Conservation (phyloP, 2,113 vertebrate genomes). For the Centropristis striata region DNA sequence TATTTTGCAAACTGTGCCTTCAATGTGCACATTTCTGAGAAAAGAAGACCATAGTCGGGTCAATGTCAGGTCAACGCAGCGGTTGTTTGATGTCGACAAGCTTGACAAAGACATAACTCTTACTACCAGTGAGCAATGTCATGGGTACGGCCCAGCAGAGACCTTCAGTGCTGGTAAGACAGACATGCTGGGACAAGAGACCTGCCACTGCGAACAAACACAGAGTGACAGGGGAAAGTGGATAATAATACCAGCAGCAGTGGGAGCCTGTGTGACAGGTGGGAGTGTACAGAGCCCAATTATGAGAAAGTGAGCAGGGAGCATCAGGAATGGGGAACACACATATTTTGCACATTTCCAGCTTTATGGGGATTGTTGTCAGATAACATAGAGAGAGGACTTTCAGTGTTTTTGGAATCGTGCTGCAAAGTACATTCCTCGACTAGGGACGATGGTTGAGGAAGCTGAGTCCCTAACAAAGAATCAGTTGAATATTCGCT, state of each 20-base stretch:
- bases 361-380: constrained; percentile 57
- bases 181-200: constrained; percentile 38
- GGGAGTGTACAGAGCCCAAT: constrained; percentile 54
- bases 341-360: constrained; percentile 40
- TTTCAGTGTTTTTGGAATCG: constrained; percentile 30
- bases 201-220: constrained; percentile 38
- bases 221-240: constrained; percentile 51
- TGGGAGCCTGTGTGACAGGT: constrained; percentile 54
- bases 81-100: constrained; percentile 56
- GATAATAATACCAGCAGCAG: constrained; percentile 47
- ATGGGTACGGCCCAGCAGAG: constrained; percentile 37
- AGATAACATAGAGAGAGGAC: constrained; percentile 46
- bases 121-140: constrained; percentile 28
- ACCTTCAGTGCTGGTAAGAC: constrained; percentile 37
- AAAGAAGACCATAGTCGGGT: constrained; percentile 10
- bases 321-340: constrained; percentile 36
- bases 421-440: constrained; percentile 17
- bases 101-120: constrained; percentile 54
- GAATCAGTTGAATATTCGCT: constrained; percentile 10
- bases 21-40: constrained; percentile 18
- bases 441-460: background rate
- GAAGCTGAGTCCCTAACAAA: constrained; percentile 23
- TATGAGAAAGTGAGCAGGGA: constrained; percentile 57
- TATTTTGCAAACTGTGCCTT: constrained; percentile 1
- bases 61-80: constrained; percentile 33